Percentiles rank a stretch among this genome's conserved stretches.
Evolutionary conservation across 2,888 invertebrate genomes (phyloP).

Genomic region (Cephus sareptanus): DNA sequence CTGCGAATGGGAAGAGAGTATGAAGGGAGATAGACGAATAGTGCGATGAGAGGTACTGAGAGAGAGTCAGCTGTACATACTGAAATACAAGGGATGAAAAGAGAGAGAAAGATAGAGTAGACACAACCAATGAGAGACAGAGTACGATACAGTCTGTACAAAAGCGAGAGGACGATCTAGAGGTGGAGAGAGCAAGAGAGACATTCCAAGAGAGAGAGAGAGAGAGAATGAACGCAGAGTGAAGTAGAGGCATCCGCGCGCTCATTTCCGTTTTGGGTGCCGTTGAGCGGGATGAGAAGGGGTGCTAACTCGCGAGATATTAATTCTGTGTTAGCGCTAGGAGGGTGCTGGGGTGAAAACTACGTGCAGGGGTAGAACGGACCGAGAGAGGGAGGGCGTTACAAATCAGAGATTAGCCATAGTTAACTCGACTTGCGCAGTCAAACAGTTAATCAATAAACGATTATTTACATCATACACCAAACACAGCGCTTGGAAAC

Average conservation of each 20-base stretch:
- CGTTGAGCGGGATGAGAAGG: constrained; percentile 47
- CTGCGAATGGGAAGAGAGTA: constrained; percentile 23
- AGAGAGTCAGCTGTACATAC: constrained; percentile 13
- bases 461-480: constrained; percentile 60
- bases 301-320: constrained; percentile 66
- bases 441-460: constrained; percentile 67
- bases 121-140: neutral
- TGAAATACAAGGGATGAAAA: neutral
- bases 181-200: neutral
- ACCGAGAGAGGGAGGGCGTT: constrained; percentile 50
- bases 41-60: constrained; percentile 10
- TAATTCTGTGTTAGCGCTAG: constrained; percentile 66
- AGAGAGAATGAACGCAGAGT: constrained; percentile 19
- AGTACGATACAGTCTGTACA: neutral
- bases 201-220: constrained; percentile 6
- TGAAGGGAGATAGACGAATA: constrained; percentile 12
- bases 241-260: constrained; percentile 63
- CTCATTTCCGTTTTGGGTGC: constrained; percentile 63
- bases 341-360: constrained; percentile 59
- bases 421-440: constrained; percentile 66
- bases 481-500: neutral
- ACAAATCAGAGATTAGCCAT: constrained; percentile 66
- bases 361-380: constrained; percentile 49
- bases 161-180: neutral
- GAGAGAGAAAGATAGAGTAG: neutral